Base-by-base conservation (phyloP, 2,888 invertebrate genomes). In the Digitonthophagus gazella region DNA sequence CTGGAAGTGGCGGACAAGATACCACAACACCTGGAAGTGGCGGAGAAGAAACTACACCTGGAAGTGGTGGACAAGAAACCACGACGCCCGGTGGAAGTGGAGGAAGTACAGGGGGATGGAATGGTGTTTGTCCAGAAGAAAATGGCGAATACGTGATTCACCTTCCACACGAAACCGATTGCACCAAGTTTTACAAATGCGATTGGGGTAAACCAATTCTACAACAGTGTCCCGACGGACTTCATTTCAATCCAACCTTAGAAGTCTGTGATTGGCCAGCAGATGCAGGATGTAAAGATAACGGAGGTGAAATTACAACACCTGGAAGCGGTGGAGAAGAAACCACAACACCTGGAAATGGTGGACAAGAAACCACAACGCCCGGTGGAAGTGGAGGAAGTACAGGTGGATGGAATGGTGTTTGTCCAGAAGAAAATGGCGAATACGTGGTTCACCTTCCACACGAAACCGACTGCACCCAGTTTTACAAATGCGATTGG, bases 401-500 rank as follows among this genome's bases (percentile, higher is more conserved):
- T 15, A 54, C 14, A 20, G 28, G 58, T 0, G 6, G 20, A 16
- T 11, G 44, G 44, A 28, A 28, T 8, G 58, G 58, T 14, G 58
- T 63, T 66, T 64, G 67, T 20, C 67, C 64, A 58, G 16, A n/a
- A 3, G 64, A 67, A 18, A 64, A 67, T 22, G 19, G 11, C 8
- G 58, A 66, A 28, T 11, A 71, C 22, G 68, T 64, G 15, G 66
- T 69, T 58, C 73, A 73, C 28, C 54, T 76, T 4, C 74, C 76
- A 15, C 76, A 78, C 69, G 73, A 73, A 69, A 64, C 67, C 1
- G 70, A 75, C 18, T 79, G 79, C 69, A 67, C 72, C 4, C 65
- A 69, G 55, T 78, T 76, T 58, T 78, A 75, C 66, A 70, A 76
- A 15, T 78, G 78, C 69, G 72, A 75, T 14, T 75, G 76, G 63